These are phyloP conservation scores for Diarsia dahlii DNA, from an alignment of 2,888 invertebrate species.

Conservation along the genomic window DNA sequence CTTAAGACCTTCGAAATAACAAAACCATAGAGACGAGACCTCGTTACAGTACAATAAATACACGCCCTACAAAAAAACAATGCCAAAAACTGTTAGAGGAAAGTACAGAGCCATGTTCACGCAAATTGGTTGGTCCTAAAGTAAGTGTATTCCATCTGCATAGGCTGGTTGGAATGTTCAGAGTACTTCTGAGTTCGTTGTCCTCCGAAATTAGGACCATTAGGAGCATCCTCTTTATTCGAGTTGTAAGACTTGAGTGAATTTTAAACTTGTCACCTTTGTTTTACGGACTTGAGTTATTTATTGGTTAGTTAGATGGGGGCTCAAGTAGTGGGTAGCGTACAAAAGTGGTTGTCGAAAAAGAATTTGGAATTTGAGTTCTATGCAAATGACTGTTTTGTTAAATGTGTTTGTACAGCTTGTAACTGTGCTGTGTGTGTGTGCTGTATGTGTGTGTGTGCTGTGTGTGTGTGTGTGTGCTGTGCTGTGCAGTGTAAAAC, in stretches of 20 bases:
- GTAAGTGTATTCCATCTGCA: constrained; percentile 62
- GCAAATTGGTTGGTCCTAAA: constrained; percentile 43
- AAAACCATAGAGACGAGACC: constrained; percentile 8
- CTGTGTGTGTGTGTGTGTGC: no score
- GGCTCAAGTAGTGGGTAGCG: constrained; percentile 18
- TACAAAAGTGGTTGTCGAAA: neutral
- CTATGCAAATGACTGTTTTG: constrained; percentile 2
- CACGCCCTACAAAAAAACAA: constrained; percentile 47
- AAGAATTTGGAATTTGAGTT: neutral
- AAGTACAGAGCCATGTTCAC: constrained; percentile 46
- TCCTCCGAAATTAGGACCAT: constrained; percentile 71
- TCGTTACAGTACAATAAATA: constrained; percentile 22
- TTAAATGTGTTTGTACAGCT: constrained; percentile 33
- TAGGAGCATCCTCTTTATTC: constrained; percentile 75
- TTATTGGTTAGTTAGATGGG: constrained; percentile 17
- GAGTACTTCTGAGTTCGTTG: constrained; percentile 71
- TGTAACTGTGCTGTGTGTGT: no score
- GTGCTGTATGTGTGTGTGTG: no score
- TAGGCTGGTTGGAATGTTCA: constrained; percentile 50
- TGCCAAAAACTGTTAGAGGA: constrained; percentile 40
- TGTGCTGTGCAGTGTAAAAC: no score
- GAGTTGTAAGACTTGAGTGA: constrained; percentile 64
- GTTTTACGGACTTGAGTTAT: constrained; percentile 62
- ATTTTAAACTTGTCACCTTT: constrained; percentile 69
- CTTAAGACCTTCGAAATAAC: constrained; percentile 12